Evolutionary conservation across 2,888 invertebrate genomes (phyloP).

Genomic region (Pollenia labialis): DNA sequence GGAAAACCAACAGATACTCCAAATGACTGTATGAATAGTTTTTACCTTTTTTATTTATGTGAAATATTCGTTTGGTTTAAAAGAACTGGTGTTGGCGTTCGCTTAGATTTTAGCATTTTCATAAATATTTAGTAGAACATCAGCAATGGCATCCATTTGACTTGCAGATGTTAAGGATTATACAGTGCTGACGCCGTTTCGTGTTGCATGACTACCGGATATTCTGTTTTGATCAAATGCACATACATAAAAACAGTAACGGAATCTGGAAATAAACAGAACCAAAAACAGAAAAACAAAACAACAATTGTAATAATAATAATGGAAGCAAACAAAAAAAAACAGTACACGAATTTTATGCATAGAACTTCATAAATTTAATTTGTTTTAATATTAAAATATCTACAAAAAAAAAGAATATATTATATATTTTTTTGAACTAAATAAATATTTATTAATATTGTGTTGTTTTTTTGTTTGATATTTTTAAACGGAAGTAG

Average conservation of each 20-base stretch:
- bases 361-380: neutral
- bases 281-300: neutral
- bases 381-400: conserved; percentile 15
- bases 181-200: conserved; percentile 65
- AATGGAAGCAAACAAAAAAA: conserved; percentile 16
- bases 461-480: too few relatives aligned
- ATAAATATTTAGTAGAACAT: conserved; percentile 5
- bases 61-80: neutral
- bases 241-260: conserved; percentile 92
- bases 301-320: conserved; percentile 3
- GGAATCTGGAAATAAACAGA: conserved; percentile 85
- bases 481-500: too few relatives aligned
- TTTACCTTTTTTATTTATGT: neutral
- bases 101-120: neutral
- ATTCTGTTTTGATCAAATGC: conserved; percentile 91
- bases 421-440: too few relatives aligned
- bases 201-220: conserved; percentile 87
- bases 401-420: neutral
- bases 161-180: conserved; percentile 50
- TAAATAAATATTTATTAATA: neutral
- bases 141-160: conserved; percentile 19
- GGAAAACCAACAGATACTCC: neutral
- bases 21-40: neutral
- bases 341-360: conserved; percentile 12
- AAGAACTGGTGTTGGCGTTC: neutral